A percentile compares a stretch with the other conserved stretches of the same genome.
phyloP scores from a whole-genome alignment of 2,888 invertebrate genomes.

The Aporophyla nigra region DNA sequence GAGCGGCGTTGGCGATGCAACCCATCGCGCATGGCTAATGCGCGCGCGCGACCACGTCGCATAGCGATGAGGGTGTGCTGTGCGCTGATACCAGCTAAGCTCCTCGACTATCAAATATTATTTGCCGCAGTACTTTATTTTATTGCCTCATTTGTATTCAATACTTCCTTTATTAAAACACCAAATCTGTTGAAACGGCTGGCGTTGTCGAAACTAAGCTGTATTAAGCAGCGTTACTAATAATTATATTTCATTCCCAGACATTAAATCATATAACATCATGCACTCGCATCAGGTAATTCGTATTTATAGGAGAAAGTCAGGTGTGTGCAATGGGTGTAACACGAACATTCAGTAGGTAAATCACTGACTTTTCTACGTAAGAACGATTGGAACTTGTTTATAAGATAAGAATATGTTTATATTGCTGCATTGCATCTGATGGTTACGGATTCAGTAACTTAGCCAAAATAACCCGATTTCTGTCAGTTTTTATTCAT shows the following conservation, averaged over 20 bases:
- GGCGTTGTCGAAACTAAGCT: constrained; percentile 57
- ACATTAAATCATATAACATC: constrained; percentile 64
- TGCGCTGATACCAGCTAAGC: constrained; percentile 76
- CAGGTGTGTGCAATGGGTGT: constrained; percentile 49
- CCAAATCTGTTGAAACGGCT: constrained; percentile 68
- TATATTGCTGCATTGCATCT: constrained; percentile 21
- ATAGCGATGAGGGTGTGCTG: constrained; percentile 84
- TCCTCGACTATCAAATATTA: constrained; percentile 80
- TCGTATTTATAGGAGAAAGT: constrained; percentile 76
- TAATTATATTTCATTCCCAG: constrained; percentile 64
- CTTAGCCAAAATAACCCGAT: not conserved
- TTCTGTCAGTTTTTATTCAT: not conserved
- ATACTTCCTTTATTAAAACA: constrained; percentile 79
- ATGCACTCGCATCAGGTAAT: constrained; percentile 67
- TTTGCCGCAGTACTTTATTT: constrained; percentile 81
- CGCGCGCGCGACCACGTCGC: constrained; percentile 79
- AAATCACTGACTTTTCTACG: constrained; percentile 55
- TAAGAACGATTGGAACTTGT: constrained; percentile 45
- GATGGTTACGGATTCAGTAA: constrained; percentile 14
- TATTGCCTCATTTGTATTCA: constrained; percentile 85
- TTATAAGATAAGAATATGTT: constrained; percentile 38
- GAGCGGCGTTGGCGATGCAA: constrained; percentile 73
- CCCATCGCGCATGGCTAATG: constrained; percentile 87
- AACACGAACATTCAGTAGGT: constrained; percentile 48
- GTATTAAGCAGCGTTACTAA: constrained; percentile 53